These are phyloP conservation scores for Halcyon chelicuti DNA, from an alignment of 2,797 vertebrate genomes.

Conservation along the genomic window DNA sequence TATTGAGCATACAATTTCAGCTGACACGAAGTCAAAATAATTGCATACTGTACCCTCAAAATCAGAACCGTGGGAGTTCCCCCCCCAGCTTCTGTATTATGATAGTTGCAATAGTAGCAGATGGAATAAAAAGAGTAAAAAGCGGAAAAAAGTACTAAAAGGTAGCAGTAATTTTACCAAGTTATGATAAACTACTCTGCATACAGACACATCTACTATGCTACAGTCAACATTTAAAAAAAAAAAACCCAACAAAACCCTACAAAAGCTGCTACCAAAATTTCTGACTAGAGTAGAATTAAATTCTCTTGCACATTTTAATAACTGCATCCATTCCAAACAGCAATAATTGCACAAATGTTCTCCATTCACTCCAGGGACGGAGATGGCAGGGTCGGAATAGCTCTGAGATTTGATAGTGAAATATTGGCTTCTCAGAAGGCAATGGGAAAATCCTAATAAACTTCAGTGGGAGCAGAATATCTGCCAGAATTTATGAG, in stretches of 20 bases:
- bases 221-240: not conserved
- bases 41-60: not conserved
- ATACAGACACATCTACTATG: not conserved
- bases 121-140: not conserved
- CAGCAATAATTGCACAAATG: not conserved
- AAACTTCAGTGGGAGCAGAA: not conserved
- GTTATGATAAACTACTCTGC: not conserved
- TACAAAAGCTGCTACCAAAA: not conserved
- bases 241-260: not conserved
- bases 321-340: not conserved
- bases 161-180: not conserved
- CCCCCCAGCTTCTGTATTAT: not conserved
- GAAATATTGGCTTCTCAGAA: not conserved
- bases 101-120: not conserved
- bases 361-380: not conserved
- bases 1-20: not conserved
- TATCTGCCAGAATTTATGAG: not conserved
- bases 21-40: not conserved
- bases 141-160: not conserved
- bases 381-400: not conserved
- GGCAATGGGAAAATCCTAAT: not conserved
- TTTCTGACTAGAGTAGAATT: not conserved
- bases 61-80: not conserved
- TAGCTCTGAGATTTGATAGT: not conserved
- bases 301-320: not conserved